Evolutionary conservation across 2,888 invertebrate genomes (phyloP).

Genomic region (Coecobrya sp.): DNA sequence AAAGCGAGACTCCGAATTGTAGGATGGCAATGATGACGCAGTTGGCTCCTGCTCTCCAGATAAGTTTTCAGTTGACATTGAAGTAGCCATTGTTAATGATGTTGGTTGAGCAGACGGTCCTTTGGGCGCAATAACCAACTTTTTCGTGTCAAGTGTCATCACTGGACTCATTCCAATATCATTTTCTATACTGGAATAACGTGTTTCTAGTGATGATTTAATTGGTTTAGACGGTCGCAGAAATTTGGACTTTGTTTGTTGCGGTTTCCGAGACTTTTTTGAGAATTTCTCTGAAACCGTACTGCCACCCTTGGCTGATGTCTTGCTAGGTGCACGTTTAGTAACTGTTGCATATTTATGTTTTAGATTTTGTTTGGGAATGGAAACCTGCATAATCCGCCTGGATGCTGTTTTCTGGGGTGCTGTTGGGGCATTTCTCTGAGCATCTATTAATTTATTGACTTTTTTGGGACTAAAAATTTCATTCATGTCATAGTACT

Average conservation of each 20-base stretch:
- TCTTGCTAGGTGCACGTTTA: constrained; percentile 58
- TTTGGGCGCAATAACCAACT: constrained; percentile 45
- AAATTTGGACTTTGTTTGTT: constrained; percentile 22
- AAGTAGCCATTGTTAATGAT: background rate
- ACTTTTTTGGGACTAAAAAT: background rate
- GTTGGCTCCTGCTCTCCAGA: constrained; percentile 29
- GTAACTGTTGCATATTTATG: constrained; percentile 71
- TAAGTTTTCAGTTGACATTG: constrained; percentile 52
- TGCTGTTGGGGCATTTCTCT: background rate
- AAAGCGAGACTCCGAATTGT: constrained; percentile 35
- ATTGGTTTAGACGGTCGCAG: constrained; percentile 7
- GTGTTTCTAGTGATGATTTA: background rate
- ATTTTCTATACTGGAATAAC: constrained; percentile 51
- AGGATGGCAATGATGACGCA: background rate
- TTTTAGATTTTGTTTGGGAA: constrained; percentile 58
- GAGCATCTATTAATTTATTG: constrained; percentile 23
- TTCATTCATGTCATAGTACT: constrained; percentile 29
- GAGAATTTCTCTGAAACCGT: background rate
- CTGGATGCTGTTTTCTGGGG: background rate
- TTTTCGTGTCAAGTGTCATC: constrained; percentile 77
- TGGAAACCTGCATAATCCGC: constrained; percentile 22
- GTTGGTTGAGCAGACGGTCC: constrained; percentile 57
- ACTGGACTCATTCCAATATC: constrained; percentile 56
- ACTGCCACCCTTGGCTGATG: background rate
- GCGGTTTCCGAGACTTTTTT: constrained; percentile 37